Evolutionary conservation across 1,140 invertebrate species (phyloP).

Genomic region (Heterodera schachtii): DNA sequence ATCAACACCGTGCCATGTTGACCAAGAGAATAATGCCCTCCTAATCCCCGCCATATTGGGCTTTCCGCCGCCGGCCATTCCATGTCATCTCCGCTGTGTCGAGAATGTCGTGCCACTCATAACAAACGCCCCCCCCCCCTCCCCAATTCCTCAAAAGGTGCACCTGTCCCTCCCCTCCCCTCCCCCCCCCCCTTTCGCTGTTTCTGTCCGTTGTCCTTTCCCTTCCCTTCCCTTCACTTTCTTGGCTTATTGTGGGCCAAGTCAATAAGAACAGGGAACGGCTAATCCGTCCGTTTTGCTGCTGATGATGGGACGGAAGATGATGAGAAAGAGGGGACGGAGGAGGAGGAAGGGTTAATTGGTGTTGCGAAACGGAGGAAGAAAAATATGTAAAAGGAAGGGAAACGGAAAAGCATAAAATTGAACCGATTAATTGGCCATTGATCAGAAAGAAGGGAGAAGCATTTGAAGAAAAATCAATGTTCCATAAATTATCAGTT

Average conservation of each 20-base stretch:
- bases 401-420: no score
- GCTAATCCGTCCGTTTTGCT: neutral
- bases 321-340: neutral
- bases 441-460: no score
- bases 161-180: neutral
- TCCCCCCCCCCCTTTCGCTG: neutral
- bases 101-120: neutral
- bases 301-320: neutral
- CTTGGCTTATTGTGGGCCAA: conserved; percentile 17
- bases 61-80: neutral
- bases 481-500: no score
- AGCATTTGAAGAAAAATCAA: no score
- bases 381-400: no score
- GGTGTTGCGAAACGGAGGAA: conserved; percentile 12
- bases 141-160: neutral
- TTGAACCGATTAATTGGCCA: no score
- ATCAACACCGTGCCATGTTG: neutral
- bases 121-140: neutral
- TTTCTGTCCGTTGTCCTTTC: neutral
- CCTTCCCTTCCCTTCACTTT: neutral
- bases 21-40: neutral
- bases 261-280: conserved; percentile 4
- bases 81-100: neutral
- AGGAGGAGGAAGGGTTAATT: neutral
- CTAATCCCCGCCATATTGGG: neutral